Evolutionary conservation across 2,888 invertebrate species (phyloP).

Genomic region (Stratiomys singularior): DNA sequence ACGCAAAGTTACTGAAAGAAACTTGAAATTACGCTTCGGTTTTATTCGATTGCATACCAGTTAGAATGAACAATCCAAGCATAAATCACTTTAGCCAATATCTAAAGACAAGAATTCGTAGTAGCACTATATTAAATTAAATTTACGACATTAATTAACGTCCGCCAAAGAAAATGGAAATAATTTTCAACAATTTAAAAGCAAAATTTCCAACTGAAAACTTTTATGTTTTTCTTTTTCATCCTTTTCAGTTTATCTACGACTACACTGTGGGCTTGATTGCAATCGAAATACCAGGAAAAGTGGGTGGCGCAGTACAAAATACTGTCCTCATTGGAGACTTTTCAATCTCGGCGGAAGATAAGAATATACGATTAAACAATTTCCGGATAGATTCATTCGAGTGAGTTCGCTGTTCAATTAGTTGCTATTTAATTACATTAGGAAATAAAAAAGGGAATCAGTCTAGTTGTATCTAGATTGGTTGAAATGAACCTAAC

Average conservation of each 20-base stretch:
- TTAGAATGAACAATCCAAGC: no score
- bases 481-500: no score
- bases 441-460: no score
- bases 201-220: neutral
- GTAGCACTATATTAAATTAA: no score
- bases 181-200: neutral
- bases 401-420: conserved; percentile 56
- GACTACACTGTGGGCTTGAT: conserved; percentile 57
- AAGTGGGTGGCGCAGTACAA: conserved; percentile 60
- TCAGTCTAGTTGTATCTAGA: no score
- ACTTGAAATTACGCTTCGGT: no score
- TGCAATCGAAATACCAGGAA: conserved; percentile 61
- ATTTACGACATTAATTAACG: no score
- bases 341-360: conserved; percentile 60
- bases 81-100: no score
- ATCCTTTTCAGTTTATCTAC: conserved; percentile 49
- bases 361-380: conserved; percentile 58
- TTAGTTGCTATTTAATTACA: neutral
- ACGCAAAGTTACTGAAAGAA: no score
- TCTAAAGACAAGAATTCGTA: no score
- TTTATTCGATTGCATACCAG: no score
- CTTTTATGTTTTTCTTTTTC: neutral
- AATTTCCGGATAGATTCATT: conserved; percentile 62
- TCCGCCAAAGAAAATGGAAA: no score
- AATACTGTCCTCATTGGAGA: conserved; percentile 61